These are phyloP conservation scores for Hycleus phaleratus DNA, from an alignment of 1,140 invertebrate species.

Conservation along the genomic window DNA sequence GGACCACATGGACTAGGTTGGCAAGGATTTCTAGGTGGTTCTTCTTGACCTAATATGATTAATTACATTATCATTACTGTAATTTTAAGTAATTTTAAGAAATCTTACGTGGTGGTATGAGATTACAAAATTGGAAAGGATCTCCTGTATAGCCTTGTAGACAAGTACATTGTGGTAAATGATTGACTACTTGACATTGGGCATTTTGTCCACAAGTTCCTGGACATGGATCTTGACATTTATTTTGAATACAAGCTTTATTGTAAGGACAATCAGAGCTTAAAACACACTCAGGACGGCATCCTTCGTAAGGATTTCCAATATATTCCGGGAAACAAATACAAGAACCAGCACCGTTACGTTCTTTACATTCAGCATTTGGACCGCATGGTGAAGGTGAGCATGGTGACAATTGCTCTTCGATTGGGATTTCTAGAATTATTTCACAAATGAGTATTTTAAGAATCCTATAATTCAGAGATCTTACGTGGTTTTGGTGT, in stretches of 20 bases:
- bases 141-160: slow-evolving; percentile 59
- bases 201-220: slow-evolving; percentile 67
- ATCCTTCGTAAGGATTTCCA: slow-evolving; percentile 64
- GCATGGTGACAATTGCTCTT: slow-evolving; percentile 48
- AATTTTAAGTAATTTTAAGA: slow-evolving; percentile 32
- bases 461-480: not conserved
- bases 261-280: slow-evolving; percentile 65
- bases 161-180: slow-evolving; percentile 66
- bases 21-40: slow-evolving; percentile 48
- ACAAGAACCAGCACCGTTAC: slow-evolving; percentile 56
- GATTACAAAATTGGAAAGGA: slow-evolving; percentile 51
- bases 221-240: slow-evolving; percentile 70
- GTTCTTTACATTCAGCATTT: slow-evolving; percentile 61
- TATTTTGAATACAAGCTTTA: slow-evolving; percentile 63
- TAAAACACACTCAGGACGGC: slow-evolving; percentile 63
- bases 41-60: slow-evolving; percentile 29
- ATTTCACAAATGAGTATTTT: not conserved
- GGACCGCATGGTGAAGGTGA: slow-evolving; percentile 63
- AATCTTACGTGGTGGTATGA: slow-evolving; percentile 35
- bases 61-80: slow-evolving; percentile 34
- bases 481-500: slow-evolving; percentile 8
- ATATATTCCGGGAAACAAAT: slow-evolving; percentile 52
- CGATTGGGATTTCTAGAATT: slow-evolving; percentile 8
- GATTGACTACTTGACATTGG: slow-evolving; percentile 65
- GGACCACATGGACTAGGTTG: slow-evolving; percentile 57